Base-by-base conservation (phyloP, 2,797 vertebrate genomes). In the Mustela erminea region DNA sequence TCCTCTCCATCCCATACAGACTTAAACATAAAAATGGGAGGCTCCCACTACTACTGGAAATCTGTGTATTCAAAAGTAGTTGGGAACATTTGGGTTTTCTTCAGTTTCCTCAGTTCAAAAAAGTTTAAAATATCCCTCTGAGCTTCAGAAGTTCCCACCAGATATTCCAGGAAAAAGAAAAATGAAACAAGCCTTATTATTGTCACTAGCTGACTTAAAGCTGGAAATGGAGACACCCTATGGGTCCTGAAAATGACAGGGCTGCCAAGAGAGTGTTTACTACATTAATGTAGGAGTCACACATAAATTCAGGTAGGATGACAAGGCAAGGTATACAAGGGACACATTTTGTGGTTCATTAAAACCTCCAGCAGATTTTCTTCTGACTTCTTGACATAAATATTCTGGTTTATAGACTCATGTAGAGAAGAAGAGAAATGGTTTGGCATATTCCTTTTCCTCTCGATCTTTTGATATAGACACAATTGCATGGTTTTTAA, bases 311-410 rank as follows among this genome's bases (percentile, higher is more conserved):
- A 75, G 25, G 62, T 77, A 91, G 72, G 97, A 92, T 14, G 68
- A 74, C 92, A 96, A 1, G 1, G 66, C 1, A 2, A 18, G 25
- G 49, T 0, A 7, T 27, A 80, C 0, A 32, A 93, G 54, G 66
- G 62, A 43, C 43, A 96, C 4, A 27, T 23, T 93, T 66, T 92
- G 32, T 87, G 60, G 27, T 32, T 89, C 52, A 80, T 81, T 98
- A 93, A 96, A 87, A 98, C 85, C 3, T 49, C 43, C 90, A 97
- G 54, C 14, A 90, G 75, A 81, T 75, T 97, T 3, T 94, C 91
- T 87, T 93, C 83, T 80, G 62, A 75, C 52, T 96, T 93, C 9
- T 91, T 27, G 11, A 38, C 52, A 88, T 64, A 95, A 98, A 78
- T 95, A 95, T 49, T 84, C 87, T 20, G 7, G 41, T 93, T 98